Base-by-base conservation (phyloP, 2,888 invertebrate genomes). In the Stenodera caucasica region DNA sequence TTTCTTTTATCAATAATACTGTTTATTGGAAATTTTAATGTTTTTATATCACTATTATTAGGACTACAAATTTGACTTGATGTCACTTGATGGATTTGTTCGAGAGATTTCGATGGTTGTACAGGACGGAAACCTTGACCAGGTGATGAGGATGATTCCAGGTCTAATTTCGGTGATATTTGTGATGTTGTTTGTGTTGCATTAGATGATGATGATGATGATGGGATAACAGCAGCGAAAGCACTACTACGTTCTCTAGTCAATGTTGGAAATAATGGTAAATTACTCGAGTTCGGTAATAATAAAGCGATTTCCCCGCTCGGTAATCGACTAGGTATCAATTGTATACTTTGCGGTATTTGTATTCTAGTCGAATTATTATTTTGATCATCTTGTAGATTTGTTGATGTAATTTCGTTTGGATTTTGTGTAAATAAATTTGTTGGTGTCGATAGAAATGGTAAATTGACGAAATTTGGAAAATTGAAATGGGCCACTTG, bases 241-340 rank as follows among this genome's bases (percentile, higher is more conserved):
- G 85, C 85, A 74, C 84, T 85, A 32, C 67, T 78, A 63, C 77
- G 68, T 14, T 53, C 56, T 21, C 56, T 51, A 30, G 52, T 57
- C 3, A 60, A 18, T 30, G 12, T 58, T 3, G 82, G 78, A 66
- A 83, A 82, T 70, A 83, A 81, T 1, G 85, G 81, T 50, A 83
- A 78, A 68, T 82, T 82, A 33, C 82, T 82, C 0, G 83, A 82
- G 65, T 84, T 85, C 3, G 89, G 89, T 61, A 89, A 82, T 21
- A 89, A 77, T 15, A 89, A 80, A 0, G 89, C 89, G 49, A 89
- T 78, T 73, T 89, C 89, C 0, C 89, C 89, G 4, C 84, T 86
- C 0, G 83, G 90, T 75, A 83, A 82, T 69, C 84, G 84, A 65
- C 83, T 90, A 66, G 84, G 90, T 72, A 88, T 88, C 32, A 89